A percentile compares a stretch with the other conserved stretches of the same genome.
phyloP scores from a whole-genome alignment of 2,888 invertebrate species.

The Itoplectis maculator region DNA sequence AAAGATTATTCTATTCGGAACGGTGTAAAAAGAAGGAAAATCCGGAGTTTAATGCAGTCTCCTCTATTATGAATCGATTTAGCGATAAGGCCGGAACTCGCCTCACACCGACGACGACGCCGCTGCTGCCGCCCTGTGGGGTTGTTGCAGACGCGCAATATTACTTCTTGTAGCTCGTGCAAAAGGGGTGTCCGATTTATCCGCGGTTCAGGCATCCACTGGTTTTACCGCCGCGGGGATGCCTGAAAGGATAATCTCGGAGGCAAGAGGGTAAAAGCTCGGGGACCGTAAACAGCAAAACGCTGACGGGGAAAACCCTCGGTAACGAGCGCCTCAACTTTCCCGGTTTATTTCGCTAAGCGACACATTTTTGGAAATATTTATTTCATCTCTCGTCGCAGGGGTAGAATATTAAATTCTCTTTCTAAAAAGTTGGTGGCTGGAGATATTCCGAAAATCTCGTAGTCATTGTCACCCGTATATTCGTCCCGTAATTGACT shows the following conservation, averaged over 20 bases:
- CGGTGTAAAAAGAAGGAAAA: slow-evolving; percentile 21
- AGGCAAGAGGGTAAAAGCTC: background rate
- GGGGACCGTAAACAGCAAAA: background rate
- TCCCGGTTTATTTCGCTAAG: too few species aligned
- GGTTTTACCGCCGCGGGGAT: slow-evolving; percentile 23
- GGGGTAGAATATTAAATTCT: too few species aligned
- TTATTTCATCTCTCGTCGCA: too few species aligned
- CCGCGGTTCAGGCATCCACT: too few species aligned
- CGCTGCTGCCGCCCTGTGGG: background rate
- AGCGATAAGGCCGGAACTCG: slow-evolving; percentile 33
- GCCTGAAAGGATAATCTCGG: background rate
- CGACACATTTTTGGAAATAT: too few species aligned
- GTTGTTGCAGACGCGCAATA: background rate
- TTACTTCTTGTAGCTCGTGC: background rate
- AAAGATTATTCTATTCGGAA: slow-evolving; percentile 35
- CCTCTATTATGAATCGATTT: slow-evolving; percentile 42
- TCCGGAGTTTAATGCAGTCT: slow-evolving; percentile 14
- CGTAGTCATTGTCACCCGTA: too few species aligned
- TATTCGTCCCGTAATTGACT: too few species aligned
- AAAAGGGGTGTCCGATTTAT: slow-evolving; percentile 40
- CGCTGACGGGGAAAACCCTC: background rate
- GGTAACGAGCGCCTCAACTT: background rate
- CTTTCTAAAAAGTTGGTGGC: too few species aligned
- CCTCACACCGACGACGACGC: too few species aligned
- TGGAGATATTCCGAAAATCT: too few species aligned